Conservation (phyloP, 2,797 vertebrate species). For the Trachurus trachurus region DNA sequence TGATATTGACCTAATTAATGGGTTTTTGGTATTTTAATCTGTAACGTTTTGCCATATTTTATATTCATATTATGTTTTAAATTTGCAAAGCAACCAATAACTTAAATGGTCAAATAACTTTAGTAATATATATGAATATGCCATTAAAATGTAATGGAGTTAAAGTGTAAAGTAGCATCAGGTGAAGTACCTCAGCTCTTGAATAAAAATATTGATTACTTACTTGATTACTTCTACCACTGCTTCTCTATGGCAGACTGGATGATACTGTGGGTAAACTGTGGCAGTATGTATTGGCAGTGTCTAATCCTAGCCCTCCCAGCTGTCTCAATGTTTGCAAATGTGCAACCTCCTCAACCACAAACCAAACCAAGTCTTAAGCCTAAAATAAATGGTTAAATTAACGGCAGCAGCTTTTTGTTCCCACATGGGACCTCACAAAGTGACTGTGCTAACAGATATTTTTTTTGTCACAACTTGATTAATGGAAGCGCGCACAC, state of each 20-base stretch:
- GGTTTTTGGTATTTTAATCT: too few relatives aligned
- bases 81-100: too few relatives aligned
- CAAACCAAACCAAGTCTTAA: constrained; percentile 26
- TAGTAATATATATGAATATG: too few relatives aligned
- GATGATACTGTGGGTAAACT: background rate
- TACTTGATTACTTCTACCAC: background rate
- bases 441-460: constrained; percentile 27
- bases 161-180: too few relatives aligned
- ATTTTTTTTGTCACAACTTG: constrained; percentile 7
- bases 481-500: constrained; percentile 19
- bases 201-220: too few relatives aligned
- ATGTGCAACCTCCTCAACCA: constrained; percentile 14
- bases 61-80: too few relatives aligned
- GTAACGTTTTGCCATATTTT: too few relatives aligned
- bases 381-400: constrained; percentile 16
- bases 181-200: background rate
- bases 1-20: too few relatives aligned
- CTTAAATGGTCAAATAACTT: too few relatives aligned
- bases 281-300: background rate
- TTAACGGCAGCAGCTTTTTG: constrained; percentile 6
- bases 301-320: background rate
- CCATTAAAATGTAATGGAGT: too few relatives aligned
- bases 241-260: background rate
- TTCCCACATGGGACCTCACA: constrained; percentile 18
- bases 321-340: constrained; percentile 8